Evolutionary conservation across 2,113 vertebrate species (phyloP).

Genomic region (Cacatua alba): DNA sequence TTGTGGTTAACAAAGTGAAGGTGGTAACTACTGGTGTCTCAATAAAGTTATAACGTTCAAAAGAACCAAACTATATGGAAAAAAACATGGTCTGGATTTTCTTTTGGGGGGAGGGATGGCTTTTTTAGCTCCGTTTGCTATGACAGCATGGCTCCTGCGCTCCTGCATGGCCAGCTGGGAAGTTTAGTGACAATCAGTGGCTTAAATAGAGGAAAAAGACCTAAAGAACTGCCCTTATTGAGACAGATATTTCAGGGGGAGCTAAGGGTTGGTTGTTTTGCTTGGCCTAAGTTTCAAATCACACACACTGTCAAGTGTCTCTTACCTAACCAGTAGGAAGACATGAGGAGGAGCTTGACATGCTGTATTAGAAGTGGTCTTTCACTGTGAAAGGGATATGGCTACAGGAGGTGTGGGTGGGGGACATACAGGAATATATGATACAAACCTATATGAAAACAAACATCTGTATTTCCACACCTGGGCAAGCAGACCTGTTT

Average conservation of each 20-base stretch:
- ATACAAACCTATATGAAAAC: neutral
- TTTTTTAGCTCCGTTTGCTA: neutral
- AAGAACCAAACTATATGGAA: slow-evolving; percentile 57
- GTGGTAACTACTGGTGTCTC: slow-evolving; percentile 81
- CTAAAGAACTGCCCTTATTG: neutral
- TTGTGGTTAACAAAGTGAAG: slow-evolving; percentile 83
- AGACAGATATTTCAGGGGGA: neutral
- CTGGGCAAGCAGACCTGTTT: neutral
- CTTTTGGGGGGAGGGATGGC: neutral
- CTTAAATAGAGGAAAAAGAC: neutral
- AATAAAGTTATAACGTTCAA: slow-evolving; percentile 79
- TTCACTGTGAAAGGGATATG: neutral
- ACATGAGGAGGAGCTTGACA: neutral
- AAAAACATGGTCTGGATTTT: neutral
- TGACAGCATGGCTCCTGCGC: fast-evolving
- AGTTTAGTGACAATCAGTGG: neutral
- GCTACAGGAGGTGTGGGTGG: neutral
- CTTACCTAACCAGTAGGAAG: neutral
- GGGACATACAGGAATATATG: neutral
- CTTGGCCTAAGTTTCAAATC: neutral
- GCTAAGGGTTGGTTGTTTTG: neutral
- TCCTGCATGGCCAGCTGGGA: neutral
- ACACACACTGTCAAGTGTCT: neutral
- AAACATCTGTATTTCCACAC: neutral
- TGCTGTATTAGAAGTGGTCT: neutral